These are phyloP conservation scores for Psittacula echo DNA, from an alignment of 2,797 vertebrate genomes.

Conservation along the genomic window DNA sequence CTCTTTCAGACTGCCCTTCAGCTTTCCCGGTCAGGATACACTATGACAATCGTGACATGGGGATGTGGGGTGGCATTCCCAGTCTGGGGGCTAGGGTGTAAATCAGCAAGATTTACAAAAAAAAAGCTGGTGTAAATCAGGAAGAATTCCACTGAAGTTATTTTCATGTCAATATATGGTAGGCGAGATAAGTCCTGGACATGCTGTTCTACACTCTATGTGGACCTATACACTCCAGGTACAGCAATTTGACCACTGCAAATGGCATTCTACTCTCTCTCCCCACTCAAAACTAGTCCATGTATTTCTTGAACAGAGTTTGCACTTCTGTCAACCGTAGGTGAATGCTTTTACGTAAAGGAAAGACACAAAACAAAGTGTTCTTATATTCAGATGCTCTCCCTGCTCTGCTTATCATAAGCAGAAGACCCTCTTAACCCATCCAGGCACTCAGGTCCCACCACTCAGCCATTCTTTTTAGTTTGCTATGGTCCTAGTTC, in stretches of 20 bases:
- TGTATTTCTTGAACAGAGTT: background rate
- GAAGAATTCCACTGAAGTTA: background rate
- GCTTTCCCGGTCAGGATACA: background rate
- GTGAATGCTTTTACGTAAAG: background rate
- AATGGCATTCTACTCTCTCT: background rate
- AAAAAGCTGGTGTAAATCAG: background rate
- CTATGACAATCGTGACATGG: background rate
- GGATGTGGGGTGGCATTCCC: background rate
- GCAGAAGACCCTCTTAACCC: background rate
- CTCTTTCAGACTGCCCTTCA: background rate
- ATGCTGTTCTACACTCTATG: background rate
- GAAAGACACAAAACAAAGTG: background rate
- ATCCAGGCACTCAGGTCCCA: accelerated
- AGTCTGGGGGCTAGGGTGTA: background rate
- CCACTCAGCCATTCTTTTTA: background rate
- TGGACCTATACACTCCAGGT: background rate
- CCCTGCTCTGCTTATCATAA: background rate
- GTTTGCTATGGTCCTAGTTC: background rate
- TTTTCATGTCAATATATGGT: background rate
- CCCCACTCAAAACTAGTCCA: background rate
- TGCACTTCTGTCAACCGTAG: background rate
- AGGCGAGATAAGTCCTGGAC: background rate
- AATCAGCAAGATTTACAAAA: background rate
- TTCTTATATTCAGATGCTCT: background rate
- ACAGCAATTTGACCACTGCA: background rate